These are phyloP conservation scores for Xiphorhynchus erythropygius DNA, from an alignment of 2,797 vertebrate species.

Conservation along the genomic window DNA sequence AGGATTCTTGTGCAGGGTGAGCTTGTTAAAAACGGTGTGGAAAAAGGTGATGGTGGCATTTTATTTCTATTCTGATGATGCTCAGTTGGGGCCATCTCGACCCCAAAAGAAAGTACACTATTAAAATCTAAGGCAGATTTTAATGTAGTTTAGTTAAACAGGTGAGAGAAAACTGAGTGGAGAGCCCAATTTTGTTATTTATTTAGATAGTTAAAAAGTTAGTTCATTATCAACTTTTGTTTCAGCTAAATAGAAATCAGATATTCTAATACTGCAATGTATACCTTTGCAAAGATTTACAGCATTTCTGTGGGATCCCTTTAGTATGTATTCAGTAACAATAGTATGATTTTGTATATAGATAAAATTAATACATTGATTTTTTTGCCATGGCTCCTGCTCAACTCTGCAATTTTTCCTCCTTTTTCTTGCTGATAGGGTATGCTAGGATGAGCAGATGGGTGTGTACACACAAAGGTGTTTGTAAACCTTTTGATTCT, in stretches of 20 bases:
- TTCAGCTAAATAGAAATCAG: background rate
- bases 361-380: background rate
- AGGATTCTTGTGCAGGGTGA: background rate
- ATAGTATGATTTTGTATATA: background rate
- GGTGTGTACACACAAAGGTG: background rate
- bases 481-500: background rate
- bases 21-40: background rate
- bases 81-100: background rate
- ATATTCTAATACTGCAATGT: background rate
- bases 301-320: background rate
- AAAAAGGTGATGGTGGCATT: background rate
- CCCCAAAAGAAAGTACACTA: background rate
- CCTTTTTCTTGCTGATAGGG: background rate
- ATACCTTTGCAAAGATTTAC: background rate
- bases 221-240: background rate
- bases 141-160: background rate
- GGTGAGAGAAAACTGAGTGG: background rate
- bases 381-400: background rate
- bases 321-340: background rate
- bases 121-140: background rate
- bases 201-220: background rate
- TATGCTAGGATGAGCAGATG: background rate
- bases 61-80: background rate
- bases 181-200: background rate
- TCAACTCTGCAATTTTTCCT: background rate